These are phyloP conservation scores for Bactericera cockerelli DNA, from an alignment of 1,140 invertebrate species.

Conservation along the genomic window DNA sequence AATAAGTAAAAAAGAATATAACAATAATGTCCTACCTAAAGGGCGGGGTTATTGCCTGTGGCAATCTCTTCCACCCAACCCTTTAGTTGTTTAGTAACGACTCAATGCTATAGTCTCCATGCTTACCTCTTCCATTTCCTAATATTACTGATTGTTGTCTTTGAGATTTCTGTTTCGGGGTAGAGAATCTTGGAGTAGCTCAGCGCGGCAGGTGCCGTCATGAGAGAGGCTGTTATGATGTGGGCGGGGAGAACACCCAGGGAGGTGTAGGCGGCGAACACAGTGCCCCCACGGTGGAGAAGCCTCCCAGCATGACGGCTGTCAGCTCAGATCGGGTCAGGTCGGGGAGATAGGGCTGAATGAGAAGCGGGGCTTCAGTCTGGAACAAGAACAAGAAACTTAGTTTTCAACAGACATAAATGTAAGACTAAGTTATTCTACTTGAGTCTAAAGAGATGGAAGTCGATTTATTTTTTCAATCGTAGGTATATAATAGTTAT, in stretches of 20 bases:
- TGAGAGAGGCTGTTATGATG: conserved; percentile 78
- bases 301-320: conserved; percentile 82
- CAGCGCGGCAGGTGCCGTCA: conserved; percentile 86
- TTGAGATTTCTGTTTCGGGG: conserved; percentile 68
- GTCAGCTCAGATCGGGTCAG: conserved; percentile 84
- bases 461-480: too few relatives aligned
- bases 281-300: conserved; percentile 84
- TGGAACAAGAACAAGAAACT: conserved; percentile 31
- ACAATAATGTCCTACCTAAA: too few relatives aligned
- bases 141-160: conserved; percentile 50
- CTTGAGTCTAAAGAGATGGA: too few relatives aligned
- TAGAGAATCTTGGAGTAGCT: conserved; percentile 78
- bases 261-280: conserved; percentile 78
- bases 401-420: too few relatives aligned
- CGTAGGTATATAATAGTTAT: too few relatives aligned
- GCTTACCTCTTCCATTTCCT: conserved; percentile 43
- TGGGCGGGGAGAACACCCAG: conserved; percentile 73
- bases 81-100: too few relatives aligned
- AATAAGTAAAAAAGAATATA: too few relatives aligned
- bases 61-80: too few relatives aligned
- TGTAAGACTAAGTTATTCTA: too few relatives aligned
- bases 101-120: conserved; percentile 72
- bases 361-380: conserved; percentile 78
- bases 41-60: too few relatives aligned
- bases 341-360: conserved; percentile 64